phyloP scores from a whole-genome alignment of 2,113 vertebrate species.

The Centropus bengalensis region DNA sequence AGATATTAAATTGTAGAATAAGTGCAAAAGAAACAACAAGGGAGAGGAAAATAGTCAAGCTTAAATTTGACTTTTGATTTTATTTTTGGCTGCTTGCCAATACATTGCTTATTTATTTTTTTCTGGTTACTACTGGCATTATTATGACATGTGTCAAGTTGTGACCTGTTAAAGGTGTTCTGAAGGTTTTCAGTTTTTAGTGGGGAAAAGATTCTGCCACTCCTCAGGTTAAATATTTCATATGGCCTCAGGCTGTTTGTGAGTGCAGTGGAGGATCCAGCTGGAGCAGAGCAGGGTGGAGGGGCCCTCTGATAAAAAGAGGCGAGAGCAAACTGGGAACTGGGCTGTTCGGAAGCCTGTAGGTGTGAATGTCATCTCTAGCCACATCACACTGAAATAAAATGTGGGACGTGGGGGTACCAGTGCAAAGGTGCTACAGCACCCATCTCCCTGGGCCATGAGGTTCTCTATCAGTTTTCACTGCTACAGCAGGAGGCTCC shows the following conservation, averaged over 20 bases:
- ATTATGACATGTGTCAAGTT: not conserved
- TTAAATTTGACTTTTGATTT: not conserved
- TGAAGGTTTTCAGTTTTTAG: not conserved
- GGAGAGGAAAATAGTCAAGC: not conserved
- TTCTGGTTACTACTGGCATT: not conserved
- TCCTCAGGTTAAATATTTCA: not conserved
- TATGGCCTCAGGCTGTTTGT: not conserved
- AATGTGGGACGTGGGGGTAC: not conserved
- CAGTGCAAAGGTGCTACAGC: not conserved
- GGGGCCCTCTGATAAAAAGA: not conserved
- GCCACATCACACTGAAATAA: not conserved
- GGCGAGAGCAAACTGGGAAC: not conserved
- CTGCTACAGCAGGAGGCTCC: not conserved
- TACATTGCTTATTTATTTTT: not conserved
- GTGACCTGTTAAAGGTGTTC: not conserved
- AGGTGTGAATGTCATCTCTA: not conserved
- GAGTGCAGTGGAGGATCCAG: not conserved
- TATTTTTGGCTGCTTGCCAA: not conserved
- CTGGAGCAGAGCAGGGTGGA: not conserved
- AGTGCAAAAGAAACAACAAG: not conserved
- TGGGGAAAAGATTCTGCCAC: not conserved
- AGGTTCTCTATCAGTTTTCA: not conserved
- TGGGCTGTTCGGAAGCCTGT: not conserved
- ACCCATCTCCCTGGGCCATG: not conserved
- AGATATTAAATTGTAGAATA: not conserved